These are phyloP conservation scores for Alligator mississippiensis DNA, from an alignment of 2,113 vertebrate species.

Conservation along the genomic window DNA sequence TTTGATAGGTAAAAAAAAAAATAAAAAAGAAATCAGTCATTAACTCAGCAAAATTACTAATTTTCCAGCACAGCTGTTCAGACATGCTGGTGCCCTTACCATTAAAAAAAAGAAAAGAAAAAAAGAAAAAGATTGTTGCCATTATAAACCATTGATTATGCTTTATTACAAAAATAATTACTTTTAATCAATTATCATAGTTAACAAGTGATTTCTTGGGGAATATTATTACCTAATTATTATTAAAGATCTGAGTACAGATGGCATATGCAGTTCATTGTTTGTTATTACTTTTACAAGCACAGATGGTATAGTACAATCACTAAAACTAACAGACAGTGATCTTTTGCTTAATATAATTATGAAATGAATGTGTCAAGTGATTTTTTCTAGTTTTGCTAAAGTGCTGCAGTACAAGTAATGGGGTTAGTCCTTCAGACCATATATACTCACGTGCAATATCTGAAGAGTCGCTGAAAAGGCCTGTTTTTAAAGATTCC, in stretches of 20 bases:
- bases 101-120: neutral
- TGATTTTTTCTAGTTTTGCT: slow-evolving; percentile 54
- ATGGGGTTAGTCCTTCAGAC: neutral
- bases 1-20: slow-evolving; percentile 47
- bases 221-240: slow-evolving; percentile 76
- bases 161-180: slow-evolving; percentile 75
- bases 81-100: slow-evolving; percentile 27
- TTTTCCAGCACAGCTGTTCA: slow-evolving; percentile 58
- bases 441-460: neutral
- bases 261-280: slow-evolving; percentile 74
- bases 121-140: slow-evolving; percentile 31
- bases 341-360: slow-evolving; percentile 68
- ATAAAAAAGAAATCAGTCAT: slow-evolving; percentile 30
- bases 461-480: neutral
- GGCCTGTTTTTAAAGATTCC: neutral
- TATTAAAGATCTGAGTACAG: slow-evolving; percentile 74
- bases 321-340: slow-evolving; percentile 66
- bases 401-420: slow-evolving; percentile 32
- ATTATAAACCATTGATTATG: slow-evolving; percentile 75
- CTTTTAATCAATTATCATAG: slow-evolving; percentile 74
- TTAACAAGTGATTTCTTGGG: slow-evolving; percentile 73
- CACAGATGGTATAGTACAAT: slow-evolving; percentile 77
- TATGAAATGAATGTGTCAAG: slow-evolving; percentile 51
- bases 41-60: slow-evolving; percentile 51
- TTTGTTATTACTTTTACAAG: slow-evolving; percentile 78